Conservation (phyloP, 1,140 invertebrate species). For the Bombus sibiricus region DNA sequence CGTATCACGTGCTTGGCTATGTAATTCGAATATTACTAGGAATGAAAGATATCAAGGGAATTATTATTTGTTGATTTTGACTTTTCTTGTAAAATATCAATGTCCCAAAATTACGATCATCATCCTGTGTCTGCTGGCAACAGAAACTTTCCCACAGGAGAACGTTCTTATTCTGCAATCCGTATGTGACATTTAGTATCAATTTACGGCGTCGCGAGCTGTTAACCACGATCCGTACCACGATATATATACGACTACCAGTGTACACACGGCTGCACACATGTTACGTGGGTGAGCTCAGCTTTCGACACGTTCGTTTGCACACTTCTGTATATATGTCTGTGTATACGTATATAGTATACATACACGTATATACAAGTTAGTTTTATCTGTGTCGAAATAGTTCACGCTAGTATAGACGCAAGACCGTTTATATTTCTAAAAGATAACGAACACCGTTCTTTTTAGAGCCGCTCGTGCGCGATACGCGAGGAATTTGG, state of each 20-base stretch:
- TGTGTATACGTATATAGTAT: not conserved
- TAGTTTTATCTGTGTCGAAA: conserved; percentile 29
- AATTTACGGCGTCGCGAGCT: conserved; percentile 77
- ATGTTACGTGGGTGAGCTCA: conserved; percentile 21
- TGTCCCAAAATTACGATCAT: conserved; percentile 45
- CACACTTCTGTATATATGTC: not conserved
- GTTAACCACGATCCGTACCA: conserved; percentile 71
- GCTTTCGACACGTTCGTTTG: not conserved
- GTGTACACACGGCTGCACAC: conserved; percentile 4
- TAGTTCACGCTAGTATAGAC: not conserved
- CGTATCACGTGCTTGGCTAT: not conserved
- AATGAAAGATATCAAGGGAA: not conserved
- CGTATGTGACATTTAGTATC: conserved; percentile 79
- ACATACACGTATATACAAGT: not conserved
- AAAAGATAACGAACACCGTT: conserved; percentile 13
- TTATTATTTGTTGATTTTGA: not conserved
- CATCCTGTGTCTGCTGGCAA: conserved; percentile 29
- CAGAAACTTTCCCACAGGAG: conserved; percentile 61
- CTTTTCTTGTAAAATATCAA: conserved; percentile 37
- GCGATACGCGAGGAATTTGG: not conserved
- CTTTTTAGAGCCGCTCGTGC: not conserved
- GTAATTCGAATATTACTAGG: not conserved
- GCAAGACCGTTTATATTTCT: conserved; percentile 4
- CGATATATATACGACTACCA: conserved; percentile 27
- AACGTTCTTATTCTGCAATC: conserved; percentile 74